Evolutionary conservation across 2,113 vertebrate species (phyloP).

Genomic region (Phalacrocorax aristotelis): DNA sequence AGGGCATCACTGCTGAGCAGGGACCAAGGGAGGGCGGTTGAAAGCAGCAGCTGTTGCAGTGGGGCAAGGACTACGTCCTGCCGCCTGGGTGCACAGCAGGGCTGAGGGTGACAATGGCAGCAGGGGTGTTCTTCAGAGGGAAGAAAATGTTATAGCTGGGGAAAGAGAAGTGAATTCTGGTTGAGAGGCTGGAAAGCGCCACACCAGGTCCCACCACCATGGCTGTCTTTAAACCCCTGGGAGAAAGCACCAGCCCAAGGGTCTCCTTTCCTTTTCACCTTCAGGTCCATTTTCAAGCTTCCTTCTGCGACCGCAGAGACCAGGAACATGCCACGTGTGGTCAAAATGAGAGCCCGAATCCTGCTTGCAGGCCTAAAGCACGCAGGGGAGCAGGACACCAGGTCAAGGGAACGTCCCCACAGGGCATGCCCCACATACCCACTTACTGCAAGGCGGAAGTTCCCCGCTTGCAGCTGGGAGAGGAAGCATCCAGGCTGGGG

Average conservation of each 20-base stretch:
- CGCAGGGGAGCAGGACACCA: not conserved
- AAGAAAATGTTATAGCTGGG: not conserved
- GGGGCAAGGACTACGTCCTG: not conserved
- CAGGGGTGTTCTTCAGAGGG: not conserved
- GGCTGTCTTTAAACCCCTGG: not conserved
- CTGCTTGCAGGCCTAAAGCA: not conserved
- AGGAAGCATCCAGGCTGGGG: not conserved
- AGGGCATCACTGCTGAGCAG: not conserved
- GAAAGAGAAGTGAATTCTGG: not conserved
- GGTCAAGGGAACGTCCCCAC: not conserved
- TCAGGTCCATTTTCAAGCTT: not conserved
- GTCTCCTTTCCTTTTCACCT: not conserved
- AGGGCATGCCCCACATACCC: accelerated
- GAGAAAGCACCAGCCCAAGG: not conserved
- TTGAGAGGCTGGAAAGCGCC: not conserved
- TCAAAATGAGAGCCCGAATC: not conserved
- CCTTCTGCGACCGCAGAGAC: accelerated
- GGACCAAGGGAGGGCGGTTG: not conserved
- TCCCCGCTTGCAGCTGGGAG: accelerated
- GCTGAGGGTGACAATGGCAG: not conserved
- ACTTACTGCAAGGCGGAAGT: not conserved
- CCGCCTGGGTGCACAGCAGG: accelerated
- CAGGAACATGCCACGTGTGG: not conserved
- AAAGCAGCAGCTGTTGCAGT: not conserved
- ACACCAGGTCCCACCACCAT: not conserved